Evolutionary conservation across 2,888 invertebrate species (phyloP), one percentile per base, ranked within the genome.

Genomic region (Leptinotarsa juncta): DNA sequence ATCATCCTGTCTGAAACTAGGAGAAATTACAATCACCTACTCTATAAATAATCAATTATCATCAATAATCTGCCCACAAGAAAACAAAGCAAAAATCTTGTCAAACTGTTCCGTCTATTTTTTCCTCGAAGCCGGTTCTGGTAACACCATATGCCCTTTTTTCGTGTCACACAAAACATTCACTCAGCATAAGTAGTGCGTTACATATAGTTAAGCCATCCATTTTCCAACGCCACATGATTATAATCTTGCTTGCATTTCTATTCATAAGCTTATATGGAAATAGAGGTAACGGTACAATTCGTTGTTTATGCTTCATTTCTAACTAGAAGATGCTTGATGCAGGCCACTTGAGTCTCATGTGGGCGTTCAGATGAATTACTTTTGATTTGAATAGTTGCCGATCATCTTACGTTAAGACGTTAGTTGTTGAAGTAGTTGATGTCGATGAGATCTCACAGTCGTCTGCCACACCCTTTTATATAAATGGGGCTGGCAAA

Each of bases 181-280:
- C 57, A 57, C 4, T 23, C 57, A 57, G 23, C 57, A 57, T 57
- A 57, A 57, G 57, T 57, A 57, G 57, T 23, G 62, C 62, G n/a
- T 32, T 62, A 62, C 42, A 62, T n/a, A 26, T 26, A 62, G 26
- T 16, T 16, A 57, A 57, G 23, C 57, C 57, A 57, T 42, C 62
- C 18, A 62, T 32, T 62, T 62, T 62, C 14, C 62, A 32, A 12
- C 15, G 18, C 42, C 62, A 42, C 16, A 26, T 18, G 42, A 62
- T 62, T 42, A 32, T 32, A 62, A 62, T 62, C 62, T 42, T 62
- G 62, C 32, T 62, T 62, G 14, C n/a, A 62, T 62, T 62, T n/a
- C 62, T 62, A 62, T 26, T 62, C 62, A 18, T 62, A 42, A 62
- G 26, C 62, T n/a, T 62, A 42, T 62, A 62, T 62, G 62, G 62